Percentiles rank a stretch among this genome's conserved stretches.
Evolutionary conservation across 2,888 invertebrate genomes (phyloP).

Genomic region (Hirudinaria manillensis): DNA sequence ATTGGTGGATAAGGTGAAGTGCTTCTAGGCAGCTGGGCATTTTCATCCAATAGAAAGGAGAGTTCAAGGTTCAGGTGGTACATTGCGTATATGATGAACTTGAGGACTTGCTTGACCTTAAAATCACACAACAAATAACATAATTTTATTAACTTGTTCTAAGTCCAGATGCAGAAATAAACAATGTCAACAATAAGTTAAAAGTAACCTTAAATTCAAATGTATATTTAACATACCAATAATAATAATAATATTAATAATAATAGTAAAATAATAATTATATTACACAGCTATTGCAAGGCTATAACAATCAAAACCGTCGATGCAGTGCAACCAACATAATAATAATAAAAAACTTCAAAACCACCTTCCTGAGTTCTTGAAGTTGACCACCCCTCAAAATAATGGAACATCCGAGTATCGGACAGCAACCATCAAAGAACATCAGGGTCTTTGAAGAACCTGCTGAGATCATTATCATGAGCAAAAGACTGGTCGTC

Average conservation of each 20-base stretch:
- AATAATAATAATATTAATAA: not conserved
- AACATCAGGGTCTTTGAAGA: constrained; percentile 79
- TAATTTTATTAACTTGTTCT: too few species aligned
- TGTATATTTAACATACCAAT: constrained; percentile 58
- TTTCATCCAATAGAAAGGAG: constrained; percentile 80
- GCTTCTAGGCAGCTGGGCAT: constrained; percentile 65
- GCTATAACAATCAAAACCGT: too few species aligned
- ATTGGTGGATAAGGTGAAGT: not conserved
- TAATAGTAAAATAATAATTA: not conserved
- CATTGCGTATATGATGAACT: constrained; percentile 69
- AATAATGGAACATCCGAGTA: constrained; percentile 78
- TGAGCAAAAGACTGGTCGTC: too few species aligned
- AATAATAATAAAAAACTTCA: too few species aligned
- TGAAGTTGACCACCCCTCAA: constrained; percentile 68
- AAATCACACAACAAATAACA: not conserved
- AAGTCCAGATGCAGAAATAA: not conserved
- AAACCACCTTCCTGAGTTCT: constrained; percentile 65
- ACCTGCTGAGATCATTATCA: constrained; percentile 39
- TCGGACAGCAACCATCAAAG: constrained; percentile 80
- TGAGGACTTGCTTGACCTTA: constrained; percentile 14
- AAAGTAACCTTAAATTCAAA: constrained; percentile 57
- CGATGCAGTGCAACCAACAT: too few species aligned
- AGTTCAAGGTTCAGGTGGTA: constrained; percentile 90
- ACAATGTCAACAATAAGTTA: not conserved
- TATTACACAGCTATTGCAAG: constrained; percentile 10